Evolutionary conservation across 2,113 vertebrate species (phyloP), one percentile per base, ranked within the genome.

Genomic region (Colinus virginianus): DNA sequence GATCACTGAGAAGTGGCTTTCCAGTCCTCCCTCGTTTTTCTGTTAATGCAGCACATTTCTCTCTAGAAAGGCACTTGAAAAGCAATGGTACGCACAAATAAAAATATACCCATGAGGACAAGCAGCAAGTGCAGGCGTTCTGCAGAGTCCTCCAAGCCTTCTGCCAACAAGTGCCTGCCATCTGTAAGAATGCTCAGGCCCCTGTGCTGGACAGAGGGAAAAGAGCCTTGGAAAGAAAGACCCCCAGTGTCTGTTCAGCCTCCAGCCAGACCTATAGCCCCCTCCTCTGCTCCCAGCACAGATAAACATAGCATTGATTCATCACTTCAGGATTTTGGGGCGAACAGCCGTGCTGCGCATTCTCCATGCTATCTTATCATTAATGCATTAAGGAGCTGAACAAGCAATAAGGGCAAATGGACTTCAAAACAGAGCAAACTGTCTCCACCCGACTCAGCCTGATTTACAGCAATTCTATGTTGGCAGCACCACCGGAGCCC

Each of bases 301-400:
- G 85, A 42, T 67, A 93, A 96, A 90, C 18, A 2, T 93, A 88
- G 84, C 96, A 98, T 97, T 83, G 97, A 98, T 97, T 94, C 87
- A 77, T 78, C 78, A 70, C 68, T 78, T 84, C 51, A 69, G 90
- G 93, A 78, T 87, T 75, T 69, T 83, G 49, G 32, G n/a, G 32
- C 4, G 15, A 16, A 22, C 0, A 15, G 45, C 80, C 61, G 71
- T 63, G 63, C 94, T 90, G 92, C 36, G 4, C 94, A 97, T 97
- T 97, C 96, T 72, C 91, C 30, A 3, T 80, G 87, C 92, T 88
- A 59, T 93, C 96, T 96, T 98, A 96, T 96, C 96, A 94, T 94
- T 97, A 97, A 97, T 98, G 95, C 95, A 97, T 96, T 97, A 97
- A 97, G 97, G 78, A 97, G 97, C 97, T 97, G 97, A 98, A 96